Percentiles rank a stretch among this genome's conserved stretches.
Conservation (phyloP, 2,113 vertebrate species). For the Cololabis saira region DNA sequence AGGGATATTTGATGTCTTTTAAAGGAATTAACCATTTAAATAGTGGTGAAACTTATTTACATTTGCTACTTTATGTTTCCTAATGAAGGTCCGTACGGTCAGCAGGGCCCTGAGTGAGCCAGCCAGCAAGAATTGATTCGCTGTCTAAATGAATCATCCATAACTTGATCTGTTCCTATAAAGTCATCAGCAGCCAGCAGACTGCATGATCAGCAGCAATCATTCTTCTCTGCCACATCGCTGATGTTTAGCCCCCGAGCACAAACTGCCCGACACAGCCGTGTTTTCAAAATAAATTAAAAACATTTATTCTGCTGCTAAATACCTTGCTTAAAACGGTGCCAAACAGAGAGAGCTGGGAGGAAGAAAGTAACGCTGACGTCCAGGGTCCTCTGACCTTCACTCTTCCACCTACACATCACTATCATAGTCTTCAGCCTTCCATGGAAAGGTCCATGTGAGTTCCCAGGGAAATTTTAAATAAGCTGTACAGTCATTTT, state of each 20-base stretch:
- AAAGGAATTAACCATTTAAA: background rate
- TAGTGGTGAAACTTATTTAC: background rate
- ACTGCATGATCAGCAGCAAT: conserved; percentile 63
- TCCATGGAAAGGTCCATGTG: background rate
- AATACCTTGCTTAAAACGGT: conserved; percentile 9
- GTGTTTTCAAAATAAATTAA: conserved; percentile 48
- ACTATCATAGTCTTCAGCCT: too few relatives aligned
- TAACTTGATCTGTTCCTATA: conserved; percentile 58
- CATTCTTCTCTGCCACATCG: conserved; percentile 35
- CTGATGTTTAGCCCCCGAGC: conserved; percentile 42
- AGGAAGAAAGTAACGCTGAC: background rate
- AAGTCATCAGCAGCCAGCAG: conserved; percentile 58
- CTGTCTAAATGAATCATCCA: conserved; percentile 66
- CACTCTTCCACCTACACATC: conserved; percentile 13
- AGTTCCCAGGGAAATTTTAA: background rate
- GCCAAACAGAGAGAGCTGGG: conserved; percentile 18
- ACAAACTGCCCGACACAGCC: conserved; percentile 24
- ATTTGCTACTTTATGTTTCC: background rate
- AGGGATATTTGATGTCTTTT: background rate
- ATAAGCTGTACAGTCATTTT: too few relatives aligned
- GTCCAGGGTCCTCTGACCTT: conserved; percentile 18
- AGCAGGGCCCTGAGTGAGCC: conserved; percentile 36
- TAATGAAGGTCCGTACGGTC: conserved; percentile 24
- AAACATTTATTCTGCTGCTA: conserved; percentile 59
- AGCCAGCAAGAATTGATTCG: conserved; percentile 50